Evolutionary conservation across 2,888 invertebrate species (phyloP).

Genomic region (Steinernema scapterisci): DNA sequence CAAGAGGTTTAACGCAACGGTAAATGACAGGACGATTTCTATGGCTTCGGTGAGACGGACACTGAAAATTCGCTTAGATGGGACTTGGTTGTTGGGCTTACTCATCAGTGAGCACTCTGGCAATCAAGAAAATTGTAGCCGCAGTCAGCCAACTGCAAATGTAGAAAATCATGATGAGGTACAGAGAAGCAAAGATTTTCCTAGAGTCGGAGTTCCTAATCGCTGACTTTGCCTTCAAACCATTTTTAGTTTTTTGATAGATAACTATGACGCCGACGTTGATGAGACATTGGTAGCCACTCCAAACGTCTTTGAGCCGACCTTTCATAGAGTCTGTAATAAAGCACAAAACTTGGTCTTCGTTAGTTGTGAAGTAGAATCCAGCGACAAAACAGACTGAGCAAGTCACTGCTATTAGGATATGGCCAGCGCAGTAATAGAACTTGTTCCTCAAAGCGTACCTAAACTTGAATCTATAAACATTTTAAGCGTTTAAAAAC

Average conservation of each 20-base stretch:
- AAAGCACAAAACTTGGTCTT: neutral
- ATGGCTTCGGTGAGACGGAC: neutral
- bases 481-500: neutral
- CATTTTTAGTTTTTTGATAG: neutral
- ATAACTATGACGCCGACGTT: neutral
- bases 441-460: too few species aligned
- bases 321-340: neutral
- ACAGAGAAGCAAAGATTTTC: slow-evolving; percentile 1
- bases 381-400: neutral
- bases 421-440: too few species aligned
- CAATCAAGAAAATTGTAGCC: neutral
- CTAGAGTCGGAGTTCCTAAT: neutral
- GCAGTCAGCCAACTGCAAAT: neutral
- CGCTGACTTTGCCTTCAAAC: neutral
- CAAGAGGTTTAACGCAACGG: neutral
- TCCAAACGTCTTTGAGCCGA: neutral
- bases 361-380: neutral
- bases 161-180: slow-evolving; percentile 18
- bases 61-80: neutral
- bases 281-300: neutral
- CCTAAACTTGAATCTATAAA: too few species aligned
- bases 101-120: neutral
- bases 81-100: neutral
- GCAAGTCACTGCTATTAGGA: too few species aligned
- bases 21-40: neutral